Conservation (phyloP, 2,113 vertebrate species). For the Meleagris gallopavo region DNA sequence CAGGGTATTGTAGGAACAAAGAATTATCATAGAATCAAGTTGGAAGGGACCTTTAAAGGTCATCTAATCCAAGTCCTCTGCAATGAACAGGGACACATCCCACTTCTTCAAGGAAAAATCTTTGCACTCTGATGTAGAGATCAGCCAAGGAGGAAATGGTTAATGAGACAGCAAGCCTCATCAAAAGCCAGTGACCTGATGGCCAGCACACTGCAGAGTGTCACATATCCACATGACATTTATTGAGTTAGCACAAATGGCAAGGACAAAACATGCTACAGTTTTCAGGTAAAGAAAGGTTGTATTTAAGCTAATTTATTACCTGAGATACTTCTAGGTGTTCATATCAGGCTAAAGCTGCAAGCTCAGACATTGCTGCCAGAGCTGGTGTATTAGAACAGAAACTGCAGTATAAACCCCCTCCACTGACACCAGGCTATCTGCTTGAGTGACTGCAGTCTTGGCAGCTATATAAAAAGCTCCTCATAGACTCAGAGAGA, state of each 20-base stretch:
- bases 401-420: background rate
- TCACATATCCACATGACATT: constrained; percentile 12
- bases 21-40: too few species aligned
- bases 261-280: background rate
- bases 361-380: background rate
- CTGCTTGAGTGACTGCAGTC: background rate
- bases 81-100: background rate
- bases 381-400: background rate
- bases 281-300: background rate
- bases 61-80: too few species aligned
- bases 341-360: background rate
- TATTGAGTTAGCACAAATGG: background rate
- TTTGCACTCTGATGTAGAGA: constrained; percentile 2
- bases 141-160: constrained; percentile 55
- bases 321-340: background rate
- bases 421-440: background rate
- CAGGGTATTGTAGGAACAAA: background rate
- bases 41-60: too few species aligned
- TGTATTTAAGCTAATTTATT: background rate
- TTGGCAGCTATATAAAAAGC: background rate
- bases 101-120: background rate
- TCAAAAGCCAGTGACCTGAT: background rate
- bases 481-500: background rate
- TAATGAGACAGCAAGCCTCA: background rate
- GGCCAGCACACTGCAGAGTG: background rate